Conservation (phyloP, 1,140 invertebrate species). For the Neodiprion lecontei region DNA sequence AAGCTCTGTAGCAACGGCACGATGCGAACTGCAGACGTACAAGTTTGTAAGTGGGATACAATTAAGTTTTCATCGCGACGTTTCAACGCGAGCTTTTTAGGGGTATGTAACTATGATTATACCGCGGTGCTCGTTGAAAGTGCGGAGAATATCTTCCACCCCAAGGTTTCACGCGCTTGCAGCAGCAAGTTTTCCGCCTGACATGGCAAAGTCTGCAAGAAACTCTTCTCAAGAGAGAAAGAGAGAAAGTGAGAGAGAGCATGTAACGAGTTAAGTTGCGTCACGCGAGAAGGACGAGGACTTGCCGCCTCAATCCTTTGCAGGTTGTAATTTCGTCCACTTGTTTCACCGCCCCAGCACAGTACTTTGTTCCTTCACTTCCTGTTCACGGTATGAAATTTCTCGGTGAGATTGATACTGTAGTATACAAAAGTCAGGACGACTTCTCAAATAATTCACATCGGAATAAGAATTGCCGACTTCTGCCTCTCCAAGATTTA, state of each 20-base stretch:
- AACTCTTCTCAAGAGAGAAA: neutral
- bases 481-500: too few species aligned
- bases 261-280: neutral
- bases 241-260: too few species aligned
- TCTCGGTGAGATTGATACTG: too few species aligned
- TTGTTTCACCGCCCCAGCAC: neutral
- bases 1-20: too few species aligned
- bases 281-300: neutral
- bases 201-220: neutral
- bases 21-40: too few species aligned
- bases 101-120: neutral
- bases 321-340: neutral
- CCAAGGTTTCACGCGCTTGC: neutral
- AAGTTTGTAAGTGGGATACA: neutral
- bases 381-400: too few species aligned
- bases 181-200: neutral
- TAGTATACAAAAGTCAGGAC: too few species aligned
- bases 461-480: too few species aligned
- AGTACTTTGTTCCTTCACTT: too few species aligned
- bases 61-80: conserved; percentile 3
- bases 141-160: neutral
- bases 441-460: too few species aligned
- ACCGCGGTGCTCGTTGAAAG: neutral
- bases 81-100: neutral
- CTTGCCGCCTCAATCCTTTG: neutral